Conservation (phyloP, 2,888 invertebrate genomes). For the Sipha maydis region DNA sequence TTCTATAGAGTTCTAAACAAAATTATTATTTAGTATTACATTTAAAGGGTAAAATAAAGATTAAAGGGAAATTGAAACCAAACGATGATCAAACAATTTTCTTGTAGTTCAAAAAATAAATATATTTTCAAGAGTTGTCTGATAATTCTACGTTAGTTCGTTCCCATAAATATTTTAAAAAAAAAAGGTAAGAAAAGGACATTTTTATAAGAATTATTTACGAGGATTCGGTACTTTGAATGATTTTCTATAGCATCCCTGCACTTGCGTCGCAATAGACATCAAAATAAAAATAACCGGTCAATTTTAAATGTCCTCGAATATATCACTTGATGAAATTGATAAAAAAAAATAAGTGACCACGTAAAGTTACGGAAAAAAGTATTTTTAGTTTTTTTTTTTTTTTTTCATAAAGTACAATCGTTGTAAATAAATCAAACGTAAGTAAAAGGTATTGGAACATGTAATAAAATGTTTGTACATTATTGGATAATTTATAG, state of each 20-base stretch:
- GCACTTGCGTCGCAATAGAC: neutral
- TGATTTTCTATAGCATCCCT: conserved; percentile 22
- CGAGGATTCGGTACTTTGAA: conserved; percentile 21
- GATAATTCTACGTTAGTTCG: neutral
- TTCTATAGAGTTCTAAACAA: neutral
- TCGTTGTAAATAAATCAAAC: conserved; percentile 52
- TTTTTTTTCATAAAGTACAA: conserved; percentile 38
- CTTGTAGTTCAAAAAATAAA: too few relatives aligned
- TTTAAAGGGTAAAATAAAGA: neutral
- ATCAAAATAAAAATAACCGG: conserved; percentile 27
- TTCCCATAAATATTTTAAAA: neutral
- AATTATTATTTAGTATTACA: neutral
- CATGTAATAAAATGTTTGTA: conserved; percentile 44
- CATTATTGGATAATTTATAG: conserved; percentile 53
- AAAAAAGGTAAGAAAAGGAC: neutral
- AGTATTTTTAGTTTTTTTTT: conserved; percentile 35
- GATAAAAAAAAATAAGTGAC: conserved; percentile 23
- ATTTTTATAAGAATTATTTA: conserved; percentile 38
- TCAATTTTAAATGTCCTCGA: conserved; percentile 21
- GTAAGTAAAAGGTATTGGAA: conserved; percentile 33
- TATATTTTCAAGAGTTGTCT: too few relatives aligned
- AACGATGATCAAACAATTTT: neutral
- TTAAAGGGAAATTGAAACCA: neutral
- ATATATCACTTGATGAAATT: conserved; percentile 38
- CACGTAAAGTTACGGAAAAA: neutral